phyloP scores from a whole-genome alignment of 2,888 invertebrate species.

The Eumerus sabulonum region DNA sequence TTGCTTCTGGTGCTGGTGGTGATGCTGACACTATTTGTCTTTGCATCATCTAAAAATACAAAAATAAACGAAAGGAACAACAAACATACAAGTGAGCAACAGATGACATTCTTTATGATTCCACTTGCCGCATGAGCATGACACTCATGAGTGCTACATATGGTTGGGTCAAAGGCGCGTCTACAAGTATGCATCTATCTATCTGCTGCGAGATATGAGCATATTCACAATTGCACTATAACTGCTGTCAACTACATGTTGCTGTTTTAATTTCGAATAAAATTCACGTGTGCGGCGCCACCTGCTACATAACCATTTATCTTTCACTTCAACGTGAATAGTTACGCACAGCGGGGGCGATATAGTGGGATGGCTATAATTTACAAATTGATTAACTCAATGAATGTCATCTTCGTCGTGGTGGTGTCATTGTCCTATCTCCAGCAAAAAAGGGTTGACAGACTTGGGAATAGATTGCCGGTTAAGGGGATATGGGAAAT shows the following conservation, averaged over 20 bases:
- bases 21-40: no score
- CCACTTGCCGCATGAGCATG: conserved; percentile 58
- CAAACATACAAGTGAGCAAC: conserved; percentile 42
- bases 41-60: conserved; percentile 11
- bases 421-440: neutral
- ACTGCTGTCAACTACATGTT: conserved; percentile 1
- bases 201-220: neutral
- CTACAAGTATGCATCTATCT: conserved; percentile 19
- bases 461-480: conserved; percentile 6
- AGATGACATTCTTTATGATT: conserved; percentile 64
- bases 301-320: conserved; percentile 19
- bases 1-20: no score
- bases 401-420: conserved; percentile 30
- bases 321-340: conserved; percentile 21
- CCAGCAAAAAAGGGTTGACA: neutral
- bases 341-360: conserved; percentile 14
- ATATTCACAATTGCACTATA: neutral
- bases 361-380: conserved; percentile 5
- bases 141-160: conserved; percentile 61
- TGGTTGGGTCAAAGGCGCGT: conserved; percentile 50
- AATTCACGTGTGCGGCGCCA: conserved; percentile 43
- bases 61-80: neutral
- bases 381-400: conserved; percentile 54
- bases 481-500: neutral
- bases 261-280: neutral